phyloP scores from a whole-genome alignment of 2,113 vertebrate species.

The Apus apus region DNA sequence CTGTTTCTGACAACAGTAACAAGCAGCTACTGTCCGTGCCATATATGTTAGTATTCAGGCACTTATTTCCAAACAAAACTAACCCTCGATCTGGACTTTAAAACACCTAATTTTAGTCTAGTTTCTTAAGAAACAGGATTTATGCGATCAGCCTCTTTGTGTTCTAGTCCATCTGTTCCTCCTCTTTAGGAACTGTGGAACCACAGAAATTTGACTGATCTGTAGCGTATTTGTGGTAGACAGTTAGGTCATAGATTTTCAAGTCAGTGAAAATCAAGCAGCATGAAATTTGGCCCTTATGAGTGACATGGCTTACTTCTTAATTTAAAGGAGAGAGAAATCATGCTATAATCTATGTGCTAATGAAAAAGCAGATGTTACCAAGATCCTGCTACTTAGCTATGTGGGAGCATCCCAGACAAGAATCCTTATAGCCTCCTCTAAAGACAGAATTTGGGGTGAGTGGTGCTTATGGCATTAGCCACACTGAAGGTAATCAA shows the following conservation, averaged over 20 bases:
- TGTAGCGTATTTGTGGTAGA: background rate
- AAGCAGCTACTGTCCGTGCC: background rate
- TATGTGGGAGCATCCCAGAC: background rate
- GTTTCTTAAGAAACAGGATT: constrained; percentile 13
- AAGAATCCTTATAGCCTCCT: background rate
- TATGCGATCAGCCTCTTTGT: constrained; percentile 27
- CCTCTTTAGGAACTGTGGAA: background rate
- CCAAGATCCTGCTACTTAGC: background rate
- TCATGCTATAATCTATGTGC: background rate
- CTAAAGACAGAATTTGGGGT: background rate
- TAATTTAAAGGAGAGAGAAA: background rate
- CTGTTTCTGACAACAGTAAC: background rate
- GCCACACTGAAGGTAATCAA: background rate
- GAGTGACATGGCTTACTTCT: background rate
- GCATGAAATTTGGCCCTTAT: background rate
- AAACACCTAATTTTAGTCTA: constrained; percentile 17
- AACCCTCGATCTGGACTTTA: background rate
- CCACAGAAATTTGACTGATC: constrained; percentile 26
- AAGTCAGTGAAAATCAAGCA: background rate
- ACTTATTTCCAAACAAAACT: constrained; percentile 8
- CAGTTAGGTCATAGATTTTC: background rate
- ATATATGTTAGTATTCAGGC: background rate
- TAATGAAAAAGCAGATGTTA: background rate
- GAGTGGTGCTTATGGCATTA: background rate
- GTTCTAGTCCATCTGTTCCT: constrained; percentile 44